These are phyloP conservation scores for Corythoichthys intestinalis DNA, from an alignment of 2,113 vertebrate species.

Conservation along the genomic window DNA sequence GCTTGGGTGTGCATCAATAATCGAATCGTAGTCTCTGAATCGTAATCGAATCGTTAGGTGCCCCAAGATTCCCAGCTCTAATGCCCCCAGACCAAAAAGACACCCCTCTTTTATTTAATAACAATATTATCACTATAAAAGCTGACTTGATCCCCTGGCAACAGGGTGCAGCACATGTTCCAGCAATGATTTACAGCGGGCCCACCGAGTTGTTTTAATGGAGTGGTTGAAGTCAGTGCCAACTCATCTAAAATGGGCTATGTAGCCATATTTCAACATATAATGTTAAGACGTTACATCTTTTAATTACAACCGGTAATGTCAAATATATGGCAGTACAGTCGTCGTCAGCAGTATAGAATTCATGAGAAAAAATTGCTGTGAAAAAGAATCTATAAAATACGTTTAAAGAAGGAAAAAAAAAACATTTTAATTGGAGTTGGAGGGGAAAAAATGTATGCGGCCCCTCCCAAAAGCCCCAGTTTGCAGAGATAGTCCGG, in stretches of 20 bases:
- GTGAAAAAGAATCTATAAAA: too few species aligned
- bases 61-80: too few species aligned
- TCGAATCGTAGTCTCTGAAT: too few species aligned
- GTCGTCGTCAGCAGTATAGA: constrained; percentile 13
- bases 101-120: constrained; percentile 2
- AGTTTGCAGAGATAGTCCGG: background rate
- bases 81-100: too few species aligned
- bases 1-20: too few species aligned
- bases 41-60: too few species aligned
- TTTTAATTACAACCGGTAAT: constrained; percentile 51
- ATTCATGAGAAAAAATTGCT: background rate
- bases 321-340: constrained; percentile 31
- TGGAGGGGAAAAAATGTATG: background rate
- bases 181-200: constrained; percentile 43
- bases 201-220: constrained; percentile 56
- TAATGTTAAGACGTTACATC: constrained; percentile 49
- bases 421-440: background rate
- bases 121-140: constrained; percentile 14
- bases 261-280: constrained; percentile 54
- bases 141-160: constrained; percentile 11
- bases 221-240: constrained; percentile 53
- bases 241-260: constrained; percentile 58
- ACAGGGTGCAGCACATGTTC: constrained; percentile 21
- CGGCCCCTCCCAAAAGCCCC: background rate
- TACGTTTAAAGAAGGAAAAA: background rate